These are phyloP conservation scores for Atethmia centrago DNA, from an alignment of 2,888 invertebrate species.

Conservation along the genomic window DNA sequence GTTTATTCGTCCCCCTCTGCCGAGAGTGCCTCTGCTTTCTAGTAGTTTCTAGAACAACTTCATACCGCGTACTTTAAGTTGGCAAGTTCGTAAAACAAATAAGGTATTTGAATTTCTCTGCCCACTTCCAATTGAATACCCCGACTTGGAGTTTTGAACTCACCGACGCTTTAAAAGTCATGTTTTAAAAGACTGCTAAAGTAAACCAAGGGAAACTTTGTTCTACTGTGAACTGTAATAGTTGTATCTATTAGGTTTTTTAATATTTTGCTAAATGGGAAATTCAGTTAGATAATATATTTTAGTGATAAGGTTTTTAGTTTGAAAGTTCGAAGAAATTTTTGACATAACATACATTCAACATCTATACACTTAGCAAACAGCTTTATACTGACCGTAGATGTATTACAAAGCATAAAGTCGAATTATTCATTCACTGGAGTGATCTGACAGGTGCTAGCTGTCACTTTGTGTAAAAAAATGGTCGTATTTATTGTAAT, in stretches of 20 bases:
- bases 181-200: conserved; percentile 65
- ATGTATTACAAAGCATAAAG: neutral
- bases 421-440: too few relatives aligned
- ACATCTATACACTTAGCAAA: neutral
- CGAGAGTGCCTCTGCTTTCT: conserved; percentile 38
- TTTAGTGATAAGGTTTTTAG: neutral
- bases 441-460: too few relatives aligned
- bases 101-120: conserved; percentile 72
- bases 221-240: conserved; percentile 33
- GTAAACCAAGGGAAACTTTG: conserved; percentile 52
- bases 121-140: conserved; percentile 69
- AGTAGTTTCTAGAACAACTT: conserved; percentile 63
- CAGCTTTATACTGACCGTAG: neutral
- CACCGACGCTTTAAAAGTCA: conserved; percentile 65
- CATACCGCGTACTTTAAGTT: conserved; percentile 65
- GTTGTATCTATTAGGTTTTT: conserved; percentile 35
- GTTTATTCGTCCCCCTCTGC: conserved; percentile 58
- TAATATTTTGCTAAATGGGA: neutral
- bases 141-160: conserved; percentile 62
- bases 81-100: conserved; percentile 66
- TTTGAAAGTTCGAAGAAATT: neutral
- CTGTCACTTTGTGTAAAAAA: too few relatives aligned
- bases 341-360: neutral
- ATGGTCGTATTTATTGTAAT: too few relatives aligned
- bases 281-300: neutral